Percentiles rank a stretch among this genome's conserved stretches.
These are phyloP conservation scores for Yasuhikotakia modesta DNA, from an alignment of 2,797 vertebrate genomes.

Conservation along the genomic window DNA sequence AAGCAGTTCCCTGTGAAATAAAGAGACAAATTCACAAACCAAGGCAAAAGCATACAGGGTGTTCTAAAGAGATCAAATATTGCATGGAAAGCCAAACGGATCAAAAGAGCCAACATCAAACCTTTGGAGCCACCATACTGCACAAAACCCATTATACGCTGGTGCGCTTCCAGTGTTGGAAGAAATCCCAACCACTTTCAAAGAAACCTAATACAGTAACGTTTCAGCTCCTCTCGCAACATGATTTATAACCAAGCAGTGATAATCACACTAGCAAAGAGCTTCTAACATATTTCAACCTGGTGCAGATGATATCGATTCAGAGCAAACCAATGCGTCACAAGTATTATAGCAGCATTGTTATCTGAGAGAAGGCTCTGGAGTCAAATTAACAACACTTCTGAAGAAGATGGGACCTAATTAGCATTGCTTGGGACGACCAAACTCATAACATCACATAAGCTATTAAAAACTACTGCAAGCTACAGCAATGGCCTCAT, in stretches of 20 bases:
- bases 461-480: neutral
- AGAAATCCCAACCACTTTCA: conserved; percentile 21
- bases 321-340: conserved; percentile 29
- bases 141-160: conserved; percentile 8
- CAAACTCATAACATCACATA: neutral
- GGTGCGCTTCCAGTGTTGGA: conserved; percentile 17
- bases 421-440: conserved; percentile 12
- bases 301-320: conserved; percentile 46
- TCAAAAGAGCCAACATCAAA: conserved; percentile 3
- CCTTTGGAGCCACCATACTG: neutral
- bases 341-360: conserved; percentile 13
- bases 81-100: neutral
- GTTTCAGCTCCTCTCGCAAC: conserved; percentile 18
- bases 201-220: conserved; percentile 6
- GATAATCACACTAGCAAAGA: conserved; percentile 40
- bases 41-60: neutral
- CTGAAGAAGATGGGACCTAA: conserved; percentile 39
- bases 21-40: conserved; percentile 61
- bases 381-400: conserved; percentile 15
- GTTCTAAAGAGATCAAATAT: neutral
- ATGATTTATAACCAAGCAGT: conserved; percentile 42
- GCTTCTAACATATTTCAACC: conserved; percentile 40
- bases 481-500: conserved; percentile 1
- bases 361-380: conserved; percentile 15
- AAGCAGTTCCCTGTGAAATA: conserved; percentile 93